phyloP scores from a whole-genome alignment of 2,113 vertebrate genomes.

The Elachura formosa region DNA sequence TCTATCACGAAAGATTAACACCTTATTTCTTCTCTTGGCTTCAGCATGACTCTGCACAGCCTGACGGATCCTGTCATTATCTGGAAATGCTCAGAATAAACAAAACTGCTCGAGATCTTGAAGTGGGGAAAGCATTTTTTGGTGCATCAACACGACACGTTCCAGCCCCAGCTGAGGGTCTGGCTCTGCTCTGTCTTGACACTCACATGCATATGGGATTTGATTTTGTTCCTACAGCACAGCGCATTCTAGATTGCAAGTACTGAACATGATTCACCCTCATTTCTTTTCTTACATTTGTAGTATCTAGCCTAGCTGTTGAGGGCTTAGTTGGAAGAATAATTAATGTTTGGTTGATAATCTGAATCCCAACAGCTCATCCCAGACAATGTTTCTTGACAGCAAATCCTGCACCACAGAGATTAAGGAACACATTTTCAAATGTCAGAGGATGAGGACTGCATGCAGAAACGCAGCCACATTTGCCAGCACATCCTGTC shows the following conservation, averaged over 20 bases:
- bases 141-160: background rate
- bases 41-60: background rate
- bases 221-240: background rate
- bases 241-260: conserved; percentile 5
- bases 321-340: conserved; percentile 42
- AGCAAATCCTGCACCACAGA: background rate
- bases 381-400: conserved; percentile 46
- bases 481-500: fast-evolving
- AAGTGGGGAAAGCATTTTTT: background rate
- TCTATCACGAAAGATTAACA: background rate
- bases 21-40: background rate
- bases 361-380: conserved; percentile 52
- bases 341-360: conserved; percentile 54
- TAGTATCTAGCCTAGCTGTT: conserved; percentile 8
- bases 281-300: conserved; percentile 9
- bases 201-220: background rate
- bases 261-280: background rate
- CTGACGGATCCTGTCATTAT: background rate
- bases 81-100: background rate
- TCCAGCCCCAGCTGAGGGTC: background rate
- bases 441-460: background rate
- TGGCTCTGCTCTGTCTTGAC: background rate
- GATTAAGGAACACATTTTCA: conserved; percentile 3
- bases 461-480: background rate
- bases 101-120: background rate